These are phyloP conservation scores for Drosophila sulfurigaster DNA, from an alignment of 1,140 invertebrate species.

Conservation along the genomic window DNA sequence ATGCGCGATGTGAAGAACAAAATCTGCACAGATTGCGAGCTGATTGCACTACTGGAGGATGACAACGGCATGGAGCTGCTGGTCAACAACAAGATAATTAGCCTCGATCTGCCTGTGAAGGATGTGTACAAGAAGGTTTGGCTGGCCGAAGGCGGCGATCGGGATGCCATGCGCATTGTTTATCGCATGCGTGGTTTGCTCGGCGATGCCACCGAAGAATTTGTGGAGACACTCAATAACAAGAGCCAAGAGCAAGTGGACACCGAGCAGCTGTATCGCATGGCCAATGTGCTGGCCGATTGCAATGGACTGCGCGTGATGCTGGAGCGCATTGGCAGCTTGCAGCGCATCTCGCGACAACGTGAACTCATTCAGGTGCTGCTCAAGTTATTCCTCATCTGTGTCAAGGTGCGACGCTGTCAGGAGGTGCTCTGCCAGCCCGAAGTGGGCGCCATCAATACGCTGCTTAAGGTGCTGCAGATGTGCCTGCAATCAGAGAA, in stretches of 20 bases:
- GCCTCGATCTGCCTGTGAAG: constrained; percentile 97
- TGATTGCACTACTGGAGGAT: constrained; percentile 97
- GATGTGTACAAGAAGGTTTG: constrained; percentile 96
- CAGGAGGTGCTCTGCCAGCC: constrained; percentile 90
- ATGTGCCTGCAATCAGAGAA: constrained; percentile 88
- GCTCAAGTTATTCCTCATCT: constrained; percentile 93
- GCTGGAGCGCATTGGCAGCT: constrained; percentile 88
- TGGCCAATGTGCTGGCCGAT: constrained; percentile 90
- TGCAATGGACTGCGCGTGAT: constrained; percentile 95
- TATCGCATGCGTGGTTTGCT: constrained; percentile 98
- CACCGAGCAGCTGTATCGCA: constrained; percentile 95
- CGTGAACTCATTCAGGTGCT: constrained; percentile 93
- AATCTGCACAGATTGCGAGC: constrained; percentile 98
- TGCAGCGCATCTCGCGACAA: constrained; percentile 89
- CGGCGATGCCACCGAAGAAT: constrained; percentile 99
- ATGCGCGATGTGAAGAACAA: constrained; percentile 99
- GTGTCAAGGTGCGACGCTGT: constrained; percentile 91
- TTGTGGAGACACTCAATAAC: constrained; percentile 96
- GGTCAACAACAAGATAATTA: constrained; percentile 99
- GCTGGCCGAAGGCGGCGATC: constrained; percentile 93
- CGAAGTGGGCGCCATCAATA: constrained; percentile 89
- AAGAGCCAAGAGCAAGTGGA: constrained; percentile 96
- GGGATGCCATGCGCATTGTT: constrained; percentile 98
- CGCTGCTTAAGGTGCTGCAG: constrained; percentile 89
- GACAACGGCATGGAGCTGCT: constrained; percentile 99